Evolutionary conservation across 2,888 invertebrate species (phyloP).

Genomic region (Apamea anceps): DNA sequence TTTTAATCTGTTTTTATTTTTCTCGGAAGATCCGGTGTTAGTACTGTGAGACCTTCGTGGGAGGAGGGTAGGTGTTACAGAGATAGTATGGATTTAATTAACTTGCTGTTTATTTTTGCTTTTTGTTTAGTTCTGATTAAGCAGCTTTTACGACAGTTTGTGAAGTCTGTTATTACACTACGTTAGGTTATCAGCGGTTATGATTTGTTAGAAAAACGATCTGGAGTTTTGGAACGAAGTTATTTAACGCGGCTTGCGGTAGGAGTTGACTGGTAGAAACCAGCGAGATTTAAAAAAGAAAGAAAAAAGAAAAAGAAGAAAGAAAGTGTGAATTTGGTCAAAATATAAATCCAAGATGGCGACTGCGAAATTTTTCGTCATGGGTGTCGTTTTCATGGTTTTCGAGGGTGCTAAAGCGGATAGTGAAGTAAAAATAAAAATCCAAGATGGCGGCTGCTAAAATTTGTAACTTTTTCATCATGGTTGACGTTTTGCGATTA

Average conservation of each 20-base stretch:
- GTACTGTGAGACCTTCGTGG: not conserved
- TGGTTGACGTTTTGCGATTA: too few species aligned
- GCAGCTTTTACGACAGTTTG: not conserved
- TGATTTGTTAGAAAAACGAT: not conserved
- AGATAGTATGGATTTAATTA: not conserved
- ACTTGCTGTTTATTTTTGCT: not conserved
- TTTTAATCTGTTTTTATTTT: constrained; percentile 13
- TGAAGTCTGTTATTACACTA: not conserved
- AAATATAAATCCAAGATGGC: too few species aligned
- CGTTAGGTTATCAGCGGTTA: not conserved
- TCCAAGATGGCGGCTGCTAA: too few species aligned
- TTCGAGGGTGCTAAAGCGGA: too few species aligned
- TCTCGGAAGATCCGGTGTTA: not conserved
- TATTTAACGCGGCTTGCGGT: not conserved
- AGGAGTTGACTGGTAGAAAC: too few species aligned
- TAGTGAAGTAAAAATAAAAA: too few species aligned
- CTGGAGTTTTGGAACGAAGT: not conserved
- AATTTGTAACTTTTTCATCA: too few species aligned
- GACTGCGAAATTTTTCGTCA: too few species aligned
- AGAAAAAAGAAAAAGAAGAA: too few species aligned
- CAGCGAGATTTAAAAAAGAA: too few species aligned
- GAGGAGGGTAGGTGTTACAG: constrained; percentile 4
- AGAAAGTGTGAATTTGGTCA: too few species aligned
- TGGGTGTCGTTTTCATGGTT: too few species aligned
- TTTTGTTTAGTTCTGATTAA: not conserved